These are phyloP conservation scores for Griposia aprilina DNA, from an alignment of 2,888 invertebrate genomes.

Conservation along the genomic window DNA sequence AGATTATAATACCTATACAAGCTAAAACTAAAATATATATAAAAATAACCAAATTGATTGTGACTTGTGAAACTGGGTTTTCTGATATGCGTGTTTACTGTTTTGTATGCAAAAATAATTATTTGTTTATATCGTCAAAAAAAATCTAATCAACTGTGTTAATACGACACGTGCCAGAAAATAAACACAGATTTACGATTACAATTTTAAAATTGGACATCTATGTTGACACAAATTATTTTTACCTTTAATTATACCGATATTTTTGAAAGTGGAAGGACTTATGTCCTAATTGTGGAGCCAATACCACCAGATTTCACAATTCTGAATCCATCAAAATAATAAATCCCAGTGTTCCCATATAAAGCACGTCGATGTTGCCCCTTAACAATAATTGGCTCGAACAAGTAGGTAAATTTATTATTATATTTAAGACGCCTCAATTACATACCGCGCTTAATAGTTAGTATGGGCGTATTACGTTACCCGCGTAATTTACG, in stretches of 20 bases:
- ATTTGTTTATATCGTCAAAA: conserved; percentile 16
- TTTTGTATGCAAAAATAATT: not conserved
- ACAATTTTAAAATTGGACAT: not conserved
- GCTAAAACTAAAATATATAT: no score
- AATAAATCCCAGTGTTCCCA: conserved; percentile 3
- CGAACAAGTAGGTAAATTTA: conserved; percentile 73
- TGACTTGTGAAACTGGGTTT: not conserved
- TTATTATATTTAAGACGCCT: conserved; percentile 73
- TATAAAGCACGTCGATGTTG: conserved; percentile 25
- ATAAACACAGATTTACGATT: conserved; percentile 6
- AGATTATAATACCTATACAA: no score
- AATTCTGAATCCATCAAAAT: conserved; percentile 5
- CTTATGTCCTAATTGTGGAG: no score
- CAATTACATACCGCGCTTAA: conserved; percentile 73
- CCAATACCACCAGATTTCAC: not conserved
- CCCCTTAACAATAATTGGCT: conserved; percentile 72
- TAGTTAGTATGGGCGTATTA: conserved; percentile 78
- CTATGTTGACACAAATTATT: not conserved
- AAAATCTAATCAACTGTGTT: conserved; percentile 32
- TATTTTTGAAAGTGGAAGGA: not conserved
- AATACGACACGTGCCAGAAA: not conserved
- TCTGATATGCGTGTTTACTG: not conserved
- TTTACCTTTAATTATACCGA: not conserved
- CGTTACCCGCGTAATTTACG: conserved; percentile 81
- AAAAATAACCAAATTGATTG: no score